Percentiles rank a stretch among this genome's conserved stretches.
These are phyloP conservation scores for Cassiopea xamachana DNA, from an alignment of 30 jellyfish, hydroid and myxozoan genomes.

Conservation along the genomic window DNA sequence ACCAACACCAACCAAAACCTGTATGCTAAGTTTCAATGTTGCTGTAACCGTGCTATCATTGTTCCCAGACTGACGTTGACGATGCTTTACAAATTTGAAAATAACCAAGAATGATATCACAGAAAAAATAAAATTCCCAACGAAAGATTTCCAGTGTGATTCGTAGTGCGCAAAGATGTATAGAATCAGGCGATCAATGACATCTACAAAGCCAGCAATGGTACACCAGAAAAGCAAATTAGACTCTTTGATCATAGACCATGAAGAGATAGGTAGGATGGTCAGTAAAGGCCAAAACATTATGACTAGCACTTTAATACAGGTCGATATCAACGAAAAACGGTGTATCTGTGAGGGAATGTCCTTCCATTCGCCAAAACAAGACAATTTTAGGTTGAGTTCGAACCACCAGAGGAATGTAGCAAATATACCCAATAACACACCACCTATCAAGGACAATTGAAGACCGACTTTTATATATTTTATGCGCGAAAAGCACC, in stretches of 20 bases:
- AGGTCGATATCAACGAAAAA: neutral
- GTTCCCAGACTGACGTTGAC: neutral
- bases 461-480: neutral
- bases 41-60: neutral
- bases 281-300: constrained; percentile 13
- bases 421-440: constrained; percentile 18
- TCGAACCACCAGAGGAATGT: constrained; percentile 25
- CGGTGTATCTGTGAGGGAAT: constrained; percentile 2
- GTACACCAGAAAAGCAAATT: neutral
- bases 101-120: neutral
- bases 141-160: constrained; percentile 8
- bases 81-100: neutral
- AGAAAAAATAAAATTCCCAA: constrained; percentile 17
- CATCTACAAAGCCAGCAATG: constrained; percentile 10
- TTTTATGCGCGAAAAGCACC: too few relatives aligned
- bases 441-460: neutral
- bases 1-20: neutral
- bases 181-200: neutral
- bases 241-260: neutral
- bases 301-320: neutral
- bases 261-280: neutral
- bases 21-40: constrained; percentile 13
- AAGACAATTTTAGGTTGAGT: constrained; percentile 2
- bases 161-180: constrained; percentile 9
- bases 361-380: constrained; percentile 11